Base-by-base conservation (phyloP, 2,797 vertebrate genomes). In the Danio kyathit region DNA sequence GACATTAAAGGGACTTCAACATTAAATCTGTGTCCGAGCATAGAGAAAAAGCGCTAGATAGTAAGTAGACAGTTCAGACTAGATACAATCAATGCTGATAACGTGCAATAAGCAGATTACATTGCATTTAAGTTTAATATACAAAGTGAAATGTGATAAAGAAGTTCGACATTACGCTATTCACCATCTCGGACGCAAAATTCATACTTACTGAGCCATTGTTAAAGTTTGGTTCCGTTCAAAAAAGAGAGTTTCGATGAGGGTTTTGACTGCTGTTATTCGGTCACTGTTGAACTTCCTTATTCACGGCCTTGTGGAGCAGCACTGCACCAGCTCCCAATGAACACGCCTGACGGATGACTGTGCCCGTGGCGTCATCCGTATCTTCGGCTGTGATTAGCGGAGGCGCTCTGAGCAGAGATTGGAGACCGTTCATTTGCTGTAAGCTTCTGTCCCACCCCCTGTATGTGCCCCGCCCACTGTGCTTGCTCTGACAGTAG, bases 181-280 rank as follows among this genome's bases (percentile, higher is more conserved):
- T 29, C 16, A 19, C 7, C 13, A 11, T 43, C 19, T 48, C 6
- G 60, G 5, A 57, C 4, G 14, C 8, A 29, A 72, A 40, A 54
- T 11, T 2, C n/a, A 17, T 63, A 93, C 94, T 93, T 89, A 95
- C 94, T 93, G 0, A 38, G 93, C 91, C 94, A 95, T 95, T 80
- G 49, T 89, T 84, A 2, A 80, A 66, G 17, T 75, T 10, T 44
- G 46, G 38, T 51, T 70, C n/a, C 12, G 70, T 67, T 83, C 85
- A 57, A 12, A 76, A 87, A 59, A 87, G 82, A 88, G 79, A 87
- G 59, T 59, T 3, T 9, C 17, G 71, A 49, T 10, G 10, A 61
- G 63, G 12, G 19, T 21, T 59, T n/a, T 56, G 6, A 69, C 69
- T 40, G 44, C 46, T n/a, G 21, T 41, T 60, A 57, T 49, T 11